Evolutionary conservation across 2,888 invertebrate genomes (phyloP).

Genomic region (Stenodema calcarata): DNA sequence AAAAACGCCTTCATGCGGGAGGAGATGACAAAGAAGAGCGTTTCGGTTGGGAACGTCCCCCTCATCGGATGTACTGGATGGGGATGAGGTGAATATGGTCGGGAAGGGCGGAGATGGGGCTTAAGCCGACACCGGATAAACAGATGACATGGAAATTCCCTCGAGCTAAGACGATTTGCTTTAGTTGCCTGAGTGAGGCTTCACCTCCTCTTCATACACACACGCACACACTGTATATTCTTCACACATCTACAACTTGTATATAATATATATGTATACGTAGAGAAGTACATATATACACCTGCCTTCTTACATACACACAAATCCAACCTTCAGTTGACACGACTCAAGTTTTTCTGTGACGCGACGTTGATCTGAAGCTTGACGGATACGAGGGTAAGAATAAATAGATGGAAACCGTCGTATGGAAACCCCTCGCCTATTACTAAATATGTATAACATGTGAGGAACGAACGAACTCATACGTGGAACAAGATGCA

Average conservation of each 20-base stretch:
- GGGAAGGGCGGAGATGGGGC: not conserved
- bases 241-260: too few relatives aligned
- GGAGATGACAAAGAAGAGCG: not conserved
- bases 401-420: not conserved
- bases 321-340: not conserved
- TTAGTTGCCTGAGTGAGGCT: constrained; percentile 31
- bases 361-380: not conserved
- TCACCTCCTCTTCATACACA: not conserved
- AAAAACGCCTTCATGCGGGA: too few relatives aligned
- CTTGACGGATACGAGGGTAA: not conserved
- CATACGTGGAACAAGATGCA: too few relatives aligned
- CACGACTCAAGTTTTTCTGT: not conserved
- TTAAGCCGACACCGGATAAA: constrained; percentile 47
- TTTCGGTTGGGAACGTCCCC: constrained; percentile 3
- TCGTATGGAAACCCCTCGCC: too few relatives aligned
- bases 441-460: too few relatives aligned
- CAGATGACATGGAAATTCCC: constrained; percentile 49
- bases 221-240: not conserved
- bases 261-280: too few relatives aligned
- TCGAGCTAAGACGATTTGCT: constrained; percentile 47
- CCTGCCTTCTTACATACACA: too few relatives aligned
- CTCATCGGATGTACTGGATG: not conserved
- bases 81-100: not conserved
- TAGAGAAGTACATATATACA: too few relatives aligned
- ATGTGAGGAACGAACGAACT: too few relatives aligned